Conservation (phyloP, 2,888 invertebrate genomes). For the Lymantria dispar region DNA sequence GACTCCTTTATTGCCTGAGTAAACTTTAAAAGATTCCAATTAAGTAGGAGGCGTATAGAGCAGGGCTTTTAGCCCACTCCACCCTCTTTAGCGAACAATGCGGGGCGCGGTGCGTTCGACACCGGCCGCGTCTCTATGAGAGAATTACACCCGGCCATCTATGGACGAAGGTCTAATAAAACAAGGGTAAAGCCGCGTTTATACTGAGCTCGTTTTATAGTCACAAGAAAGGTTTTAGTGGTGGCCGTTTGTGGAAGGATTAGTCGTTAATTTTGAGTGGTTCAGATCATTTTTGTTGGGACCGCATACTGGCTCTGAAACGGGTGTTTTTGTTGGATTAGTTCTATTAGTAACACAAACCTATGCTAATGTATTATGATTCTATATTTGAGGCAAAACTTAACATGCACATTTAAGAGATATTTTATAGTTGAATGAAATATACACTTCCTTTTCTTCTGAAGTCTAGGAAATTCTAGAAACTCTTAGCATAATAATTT, state of each 20-base stretch:
- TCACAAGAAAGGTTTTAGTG: constrained; percentile 45
- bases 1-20: constrained; percentile 66
- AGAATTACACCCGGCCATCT: constrained; percentile 55
- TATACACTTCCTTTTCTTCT: no score
- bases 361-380: neutral
- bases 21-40: constrained; percentile 81
- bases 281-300: constrained; percentile 31
- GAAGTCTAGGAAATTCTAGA: no score
- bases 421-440: no score
- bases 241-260: constrained; percentile 36
- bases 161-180: constrained; percentile 50
- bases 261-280: constrained; percentile 40
- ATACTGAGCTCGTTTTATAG: constrained; percentile 50
- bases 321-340: constrained; percentile 12
- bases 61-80: constrained; percentile 50
- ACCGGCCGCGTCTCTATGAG: constrained; percentile 52
- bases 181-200: constrained; percentile 53
- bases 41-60: constrained; percentile 53
- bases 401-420: no score
- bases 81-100: constrained; percentile 64
- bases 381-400: neutral
- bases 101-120: constrained; percentile 33
- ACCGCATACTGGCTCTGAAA: constrained; percentile 10
- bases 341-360: constrained; percentile 2
- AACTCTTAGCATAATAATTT: no score